Evolutionary conservation across 2,113 vertebrate species (phyloP).

Genomic region (Cephalophus harveyi): DNA sequence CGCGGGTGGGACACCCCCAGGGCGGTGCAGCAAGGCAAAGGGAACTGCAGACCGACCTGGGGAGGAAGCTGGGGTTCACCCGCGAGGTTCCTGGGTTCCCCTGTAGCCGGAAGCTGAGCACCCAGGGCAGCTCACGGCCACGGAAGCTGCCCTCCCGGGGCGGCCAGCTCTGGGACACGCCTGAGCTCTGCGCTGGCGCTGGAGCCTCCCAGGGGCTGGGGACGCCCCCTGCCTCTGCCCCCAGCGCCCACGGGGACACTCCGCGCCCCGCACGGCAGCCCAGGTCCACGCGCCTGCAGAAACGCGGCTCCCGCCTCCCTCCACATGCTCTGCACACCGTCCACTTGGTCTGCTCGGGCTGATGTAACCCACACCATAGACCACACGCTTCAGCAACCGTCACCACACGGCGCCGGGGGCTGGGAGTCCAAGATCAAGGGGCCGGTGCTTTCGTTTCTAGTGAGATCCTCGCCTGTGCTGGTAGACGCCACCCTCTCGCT

Average conservation of each 20-base stretch:
- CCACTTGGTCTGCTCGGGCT: neutral
- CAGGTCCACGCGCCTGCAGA: accelerated
- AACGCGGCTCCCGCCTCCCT: neutral
- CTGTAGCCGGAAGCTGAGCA: neutral
- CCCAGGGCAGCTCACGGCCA: accelerated
- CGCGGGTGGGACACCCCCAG: neutral
- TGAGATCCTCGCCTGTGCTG: neutral
- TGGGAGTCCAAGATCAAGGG: neutral
- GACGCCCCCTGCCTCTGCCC: accelerated
- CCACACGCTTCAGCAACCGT: accelerated
- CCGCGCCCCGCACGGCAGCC: accelerated
- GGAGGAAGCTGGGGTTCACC: neutral
- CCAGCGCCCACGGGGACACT: neutral
- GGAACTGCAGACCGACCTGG: neutral
- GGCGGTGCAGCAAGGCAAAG: neutral
- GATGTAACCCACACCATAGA: neutral
- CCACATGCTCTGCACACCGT: accelerated
- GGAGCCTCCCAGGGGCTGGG: accelerated
- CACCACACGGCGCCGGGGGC: accelerated
- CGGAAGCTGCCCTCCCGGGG: too few species aligned
- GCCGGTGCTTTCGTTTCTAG: accelerated
- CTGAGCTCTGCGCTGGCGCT: too few species aligned
- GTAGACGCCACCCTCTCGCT: neutral
- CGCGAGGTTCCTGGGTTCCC: too few species aligned
- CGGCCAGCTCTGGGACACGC: accelerated